phyloP scores from a whole-genome alignment of 2,113 vertebrate species.

The Myiagra hebetior region DNA sequence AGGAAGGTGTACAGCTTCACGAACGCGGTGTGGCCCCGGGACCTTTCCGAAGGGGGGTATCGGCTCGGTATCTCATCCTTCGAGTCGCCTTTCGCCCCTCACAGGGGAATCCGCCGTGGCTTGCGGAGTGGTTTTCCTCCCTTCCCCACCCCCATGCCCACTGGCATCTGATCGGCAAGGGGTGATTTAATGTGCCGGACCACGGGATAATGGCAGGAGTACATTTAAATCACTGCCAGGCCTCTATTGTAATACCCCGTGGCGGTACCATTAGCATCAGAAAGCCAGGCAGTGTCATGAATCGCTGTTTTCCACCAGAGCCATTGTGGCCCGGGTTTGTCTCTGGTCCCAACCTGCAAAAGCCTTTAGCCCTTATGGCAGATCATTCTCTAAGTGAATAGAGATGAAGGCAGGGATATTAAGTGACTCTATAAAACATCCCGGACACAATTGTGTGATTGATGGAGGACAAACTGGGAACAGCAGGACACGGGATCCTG shows the following conservation, averaged over 20 bases:
- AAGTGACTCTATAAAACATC: conserved; percentile 99
- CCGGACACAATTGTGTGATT: conserved; percentile 98
- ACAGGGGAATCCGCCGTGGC: neutral
- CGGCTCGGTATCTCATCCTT: neutral
- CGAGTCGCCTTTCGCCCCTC: neutral
- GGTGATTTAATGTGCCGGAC: conserved; percentile 66
- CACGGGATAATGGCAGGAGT: conserved; percentile 22
- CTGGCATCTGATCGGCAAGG: neutral
- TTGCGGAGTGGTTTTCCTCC: neutral
- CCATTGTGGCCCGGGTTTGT: conserved; percentile 72
- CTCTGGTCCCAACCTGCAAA: conserved; percentile 76
- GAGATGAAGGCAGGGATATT: conserved; percentile 99
- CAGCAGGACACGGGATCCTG: conserved; percentile 95
- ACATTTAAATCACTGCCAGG: conserved; percentile 62
- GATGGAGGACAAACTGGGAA: conserved; percentile 99
- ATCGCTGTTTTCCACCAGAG: conserved; percentile 63
- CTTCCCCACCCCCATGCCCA: neutral
- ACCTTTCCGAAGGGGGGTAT: rapidly evolving
- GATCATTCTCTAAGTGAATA: conserved; percentile 94
- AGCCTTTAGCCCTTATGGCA: conserved; percentile 86
- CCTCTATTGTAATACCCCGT: conserved; percentile 51
- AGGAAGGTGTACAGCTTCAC: neutral
- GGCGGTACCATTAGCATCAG: conserved; percentile 77
- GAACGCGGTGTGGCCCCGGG: rapidly evolving
- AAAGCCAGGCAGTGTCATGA: conserved; percentile 66